Evolutionary conservation across 2,113 vertebrate genomes (phyloP).

Genomic region (Gadus macrocephalus): DNA sequence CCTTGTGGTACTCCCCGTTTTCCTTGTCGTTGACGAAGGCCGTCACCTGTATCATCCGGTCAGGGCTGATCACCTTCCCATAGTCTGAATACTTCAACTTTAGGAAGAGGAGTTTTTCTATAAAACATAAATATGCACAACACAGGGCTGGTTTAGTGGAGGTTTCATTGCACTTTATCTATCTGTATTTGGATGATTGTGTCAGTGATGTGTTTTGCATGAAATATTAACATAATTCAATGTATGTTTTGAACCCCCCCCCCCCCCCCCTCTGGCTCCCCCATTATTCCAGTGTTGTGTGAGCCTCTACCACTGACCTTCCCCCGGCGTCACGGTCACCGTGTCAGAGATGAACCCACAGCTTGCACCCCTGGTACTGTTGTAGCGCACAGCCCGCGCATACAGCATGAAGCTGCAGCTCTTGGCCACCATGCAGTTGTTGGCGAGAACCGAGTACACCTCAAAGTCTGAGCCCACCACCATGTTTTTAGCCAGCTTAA

Average conservation of each 20-base stretch:
- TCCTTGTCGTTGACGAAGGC: conserved; percentile 72
- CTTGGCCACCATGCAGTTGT: conserved; percentile 52
- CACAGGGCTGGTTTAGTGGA: too few species aligned
- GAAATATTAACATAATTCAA: too few species aligned
- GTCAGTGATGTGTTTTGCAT: too few species aligned
- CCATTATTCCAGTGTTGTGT: too few species aligned
- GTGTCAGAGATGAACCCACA: conserved; percentile 65
- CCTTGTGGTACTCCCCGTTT: conserved; percentile 48
- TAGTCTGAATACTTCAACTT: conserved; percentile 75
- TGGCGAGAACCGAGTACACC: conserved; percentile 72
- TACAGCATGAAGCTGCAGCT: conserved; percentile 70
- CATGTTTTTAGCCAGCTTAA: conserved; percentile 78
- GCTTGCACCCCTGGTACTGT: conserved; percentile 64
- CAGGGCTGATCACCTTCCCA: conserved; percentile 70
- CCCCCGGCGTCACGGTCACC: conserved; percentile 55
- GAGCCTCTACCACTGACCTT: conserved; percentile 54
- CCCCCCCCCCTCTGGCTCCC: too few species aligned
- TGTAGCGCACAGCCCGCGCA: conserved; percentile 72
- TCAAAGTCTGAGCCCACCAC: conserved; percentile 80
- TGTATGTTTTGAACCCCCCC: too few species aligned
- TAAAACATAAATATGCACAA: conserved; percentile 6
- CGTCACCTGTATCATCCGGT: conserved; percentile 80
- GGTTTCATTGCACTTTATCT: too few species aligned
- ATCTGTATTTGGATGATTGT: too few species aligned
- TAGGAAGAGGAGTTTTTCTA: conserved; percentile 73